Conservation (phyloP, 2,113 vertebrate genomes). For the Podarcis cretensis region DNA sequence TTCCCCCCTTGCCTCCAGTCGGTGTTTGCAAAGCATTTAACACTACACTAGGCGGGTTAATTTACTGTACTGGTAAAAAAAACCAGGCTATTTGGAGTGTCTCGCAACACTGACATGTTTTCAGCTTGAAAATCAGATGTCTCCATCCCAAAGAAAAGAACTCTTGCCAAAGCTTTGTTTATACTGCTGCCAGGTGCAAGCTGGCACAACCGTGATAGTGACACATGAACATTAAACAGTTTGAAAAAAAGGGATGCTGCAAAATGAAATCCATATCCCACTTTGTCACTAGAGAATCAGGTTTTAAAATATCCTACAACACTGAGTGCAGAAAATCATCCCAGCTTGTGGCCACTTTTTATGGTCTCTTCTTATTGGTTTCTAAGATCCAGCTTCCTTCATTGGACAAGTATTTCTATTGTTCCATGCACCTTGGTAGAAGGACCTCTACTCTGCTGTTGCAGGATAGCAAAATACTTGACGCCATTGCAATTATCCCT, state of each 20-base stretch:
- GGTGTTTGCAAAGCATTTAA: slow-evolving; percentile 78
- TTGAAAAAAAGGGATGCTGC: slow-evolving; percentile 61
- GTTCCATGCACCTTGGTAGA: slow-evolving; percentile 53
- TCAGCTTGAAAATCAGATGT: slow-evolving; percentile 77
- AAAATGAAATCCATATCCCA: slow-evolving; percentile 64
- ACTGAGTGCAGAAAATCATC: slow-evolving; percentile 48
- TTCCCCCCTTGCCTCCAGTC: slow-evolving; percentile 64
- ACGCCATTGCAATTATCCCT: slow-evolving; percentile 47
- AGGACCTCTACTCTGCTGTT: not conserved
- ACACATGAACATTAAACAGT: slow-evolving; percentile 71
- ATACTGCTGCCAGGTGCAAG: slow-evolving; percentile 76
- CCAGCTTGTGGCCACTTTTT: slow-evolving; percentile 36
- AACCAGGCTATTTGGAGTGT: slow-evolving; percentile 71
- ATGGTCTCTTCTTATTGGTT: slow-evolving; percentile 52
- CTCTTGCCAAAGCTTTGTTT: slow-evolving; percentile 75
- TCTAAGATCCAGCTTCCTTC: slow-evolving; percentile 58
- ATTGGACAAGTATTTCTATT: slow-evolving; percentile 26
- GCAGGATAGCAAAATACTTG: slow-evolving; percentile 42
- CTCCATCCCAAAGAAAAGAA: slow-evolving; percentile 71
- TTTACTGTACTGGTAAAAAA: slow-evolving; percentile 65
- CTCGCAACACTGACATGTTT: slow-evolving; percentile 73
- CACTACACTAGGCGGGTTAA: slow-evolving; percentile 77
- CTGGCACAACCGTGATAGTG: slow-evolving; percentile 74
- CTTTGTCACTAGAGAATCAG: slow-evolving; percentile 51
- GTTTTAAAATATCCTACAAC: slow-evolving; percentile 55